phyloP scores from a whole-genome alignment of 2,797 vertebrate genomes.

The Vespertilio murinus region DNA sequence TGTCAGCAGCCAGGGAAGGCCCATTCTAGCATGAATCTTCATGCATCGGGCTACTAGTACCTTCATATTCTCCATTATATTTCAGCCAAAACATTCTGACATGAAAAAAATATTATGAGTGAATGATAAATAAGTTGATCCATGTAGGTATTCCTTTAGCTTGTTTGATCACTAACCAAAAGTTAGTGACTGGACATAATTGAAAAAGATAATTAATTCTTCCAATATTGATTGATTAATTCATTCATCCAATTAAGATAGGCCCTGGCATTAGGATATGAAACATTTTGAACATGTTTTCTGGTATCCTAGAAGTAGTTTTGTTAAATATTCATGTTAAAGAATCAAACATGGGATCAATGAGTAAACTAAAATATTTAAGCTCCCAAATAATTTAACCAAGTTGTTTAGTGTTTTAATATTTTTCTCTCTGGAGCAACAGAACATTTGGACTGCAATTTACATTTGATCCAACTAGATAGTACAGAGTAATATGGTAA shows the following conservation, averaged over 20 bases:
- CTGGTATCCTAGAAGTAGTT: background rate
- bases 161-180: conserved; percentile 7
- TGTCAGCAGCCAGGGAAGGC: no score
- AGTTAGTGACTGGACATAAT: background rate
- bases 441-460: background rate
- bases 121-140: background rate
- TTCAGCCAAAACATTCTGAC: background rate
- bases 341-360: background rate
- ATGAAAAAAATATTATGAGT: background rate
- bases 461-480: background rate
- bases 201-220: background rate
- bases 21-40: no score
- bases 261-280: background rate
- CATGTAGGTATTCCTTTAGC: background rate
- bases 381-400: conserved; percentile 36
- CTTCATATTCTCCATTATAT: background rate
- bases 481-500: background rate
- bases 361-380: conserved; percentile 20
- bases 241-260: background rate
- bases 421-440: background rate
- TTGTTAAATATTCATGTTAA: conserved; percentile 24
- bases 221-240: background rate
- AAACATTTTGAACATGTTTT: background rate
- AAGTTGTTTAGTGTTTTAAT: background rate
- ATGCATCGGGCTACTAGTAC: no score